Evolutionary conservation across 1,140 invertebrate genomes (phyloP), one percentile per base, ranked within the genome.

Genomic region (Drusus annulatus): DNA sequence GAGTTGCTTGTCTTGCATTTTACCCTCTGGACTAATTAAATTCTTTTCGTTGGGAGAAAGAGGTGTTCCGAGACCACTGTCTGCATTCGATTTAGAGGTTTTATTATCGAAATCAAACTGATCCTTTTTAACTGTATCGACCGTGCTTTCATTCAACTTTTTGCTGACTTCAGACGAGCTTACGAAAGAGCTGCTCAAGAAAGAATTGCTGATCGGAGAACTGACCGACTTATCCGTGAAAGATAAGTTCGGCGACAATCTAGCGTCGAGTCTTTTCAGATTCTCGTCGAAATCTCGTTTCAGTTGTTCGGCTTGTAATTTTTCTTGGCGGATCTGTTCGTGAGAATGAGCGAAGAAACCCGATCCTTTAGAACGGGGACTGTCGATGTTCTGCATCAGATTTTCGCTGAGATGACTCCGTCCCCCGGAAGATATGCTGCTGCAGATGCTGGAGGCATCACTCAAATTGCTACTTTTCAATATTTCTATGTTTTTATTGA

Each of bases 321-420:
- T 86, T 76, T 92, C 91, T 78, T 92, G 91, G 7, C 90, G 86
- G 51, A 93, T 93, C 76, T 93, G 91, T 84, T 92, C 93, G 84
- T 93, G 92, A 5, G 92, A 93, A 80, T 89, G 92, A 0, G 92
- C 91, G 68, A 94, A 93, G 80, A 92, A 93, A 0, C 91, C 90
- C 0, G 92, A 93, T 28, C 86, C 88, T 85, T 87, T 93, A 78
- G 86, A 86, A 91, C 88, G 28, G 85, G 81, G 7, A 87, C 81
- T 81, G 86, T 21, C 82, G 79, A 68, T 58, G 58, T 84, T 77
- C 51, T 77, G 50, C 84, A 76, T 45, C 58, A 79, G 31, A 51
- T 77, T 62, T 80, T 86, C 81, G 79, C 84, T 86, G n/a, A 85
- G 85, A 5, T 84, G 81, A 19, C 85, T 78, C n/a, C 17, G 5